Evolutionary conservation across 2,797 vertebrate species (phyloP), one percentile per base, ranked within the genome.

Genomic region (Siniperca obscura): DNA sequence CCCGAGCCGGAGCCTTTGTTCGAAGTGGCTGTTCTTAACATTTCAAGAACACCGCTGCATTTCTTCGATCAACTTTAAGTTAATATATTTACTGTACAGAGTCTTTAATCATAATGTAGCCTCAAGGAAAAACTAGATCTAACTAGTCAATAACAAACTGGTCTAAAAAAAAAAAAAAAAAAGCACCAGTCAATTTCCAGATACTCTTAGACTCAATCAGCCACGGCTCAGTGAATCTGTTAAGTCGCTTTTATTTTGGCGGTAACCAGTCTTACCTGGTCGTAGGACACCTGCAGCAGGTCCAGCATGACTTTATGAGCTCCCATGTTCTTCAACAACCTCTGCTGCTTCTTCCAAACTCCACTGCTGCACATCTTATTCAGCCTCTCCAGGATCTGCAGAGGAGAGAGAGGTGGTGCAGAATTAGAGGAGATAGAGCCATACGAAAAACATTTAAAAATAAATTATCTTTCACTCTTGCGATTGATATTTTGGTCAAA

Each of bases 241-340:
- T 21, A 5, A 2, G 1, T 7, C 46, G 34, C 70, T 59, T 48
- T 78, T 70, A 19, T 21, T 78, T 75, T 61, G 59, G 66, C 4
- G 2, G 55, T 17, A 1, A 2, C 2, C 12, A 0, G 34, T 22
- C 84, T 87, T 0, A 94, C 94, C 91, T 90, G 70, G 88, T 94
- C 93, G 2, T 94, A 94, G 80, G 98, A 97, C 62, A 99, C 96
- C 94, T 99, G 98, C 90, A 99, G 95, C 83, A 99, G 96, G 90
- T 99, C 98, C 95, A 99, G 91, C 98, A 99, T 98, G 91, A 99
- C 98, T 88, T 99, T 99, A 92, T 99, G 98, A 70, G 98, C 98
- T 0, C 98, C 98, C 98, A 99, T 98, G 94, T 99, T 99, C 95
- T 99, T 99, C 84, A 99, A 78, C 59, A 99, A 87, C 76, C 98